A percentile compares a stretch with the other conserved stretches of the same genome.
phyloP scores from a whole-genome alignment of 2,888 invertebrate genomes.

The Zele albiditarsus region DNA sequence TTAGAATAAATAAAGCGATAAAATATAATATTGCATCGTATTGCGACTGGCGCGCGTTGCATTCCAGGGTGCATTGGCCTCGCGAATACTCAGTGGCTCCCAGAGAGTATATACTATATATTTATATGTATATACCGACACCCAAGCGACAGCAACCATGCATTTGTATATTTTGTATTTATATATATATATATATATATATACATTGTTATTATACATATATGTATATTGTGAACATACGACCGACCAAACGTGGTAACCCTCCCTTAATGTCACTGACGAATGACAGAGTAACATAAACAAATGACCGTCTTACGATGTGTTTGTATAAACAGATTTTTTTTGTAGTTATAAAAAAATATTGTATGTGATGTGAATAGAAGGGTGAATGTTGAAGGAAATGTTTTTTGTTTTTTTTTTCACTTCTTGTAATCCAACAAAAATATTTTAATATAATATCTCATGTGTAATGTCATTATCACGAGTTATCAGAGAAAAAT shows the following conservation, averaged over 20 bases:
- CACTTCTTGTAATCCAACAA: no score
- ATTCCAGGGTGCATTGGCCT: conserved; percentile 69
- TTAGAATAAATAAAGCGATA: conserved; percentile 73
- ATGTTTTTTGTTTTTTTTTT: no score
- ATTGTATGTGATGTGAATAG: no score
- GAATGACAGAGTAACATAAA: not conserved
- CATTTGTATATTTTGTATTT: conserved; percentile 45
- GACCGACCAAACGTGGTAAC: not conserved
- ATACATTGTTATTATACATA: not conserved
- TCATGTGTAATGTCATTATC: no score
- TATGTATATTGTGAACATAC: not conserved
- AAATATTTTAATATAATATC: no score
- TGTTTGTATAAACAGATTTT: not conserved
- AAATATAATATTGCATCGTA: conserved; percentile 72
- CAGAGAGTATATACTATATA: conserved; percentile 51
- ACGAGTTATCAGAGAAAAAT: no score
- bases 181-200: conserved; percentile 4
- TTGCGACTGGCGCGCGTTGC: conserved; percentile 65
- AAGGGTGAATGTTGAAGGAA: no score
- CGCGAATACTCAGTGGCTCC: conserved; percentile 63
- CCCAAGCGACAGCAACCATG: not conserved
- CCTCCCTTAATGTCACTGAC: not conserved
- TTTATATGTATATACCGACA: conserved; percentile 50
- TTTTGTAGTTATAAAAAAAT: not conserved
- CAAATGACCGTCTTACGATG: not conserved